phyloP scores from a whole-genome alignment of 2,888 invertebrate genomes.

The Lasius fuliginosus region DNA sequence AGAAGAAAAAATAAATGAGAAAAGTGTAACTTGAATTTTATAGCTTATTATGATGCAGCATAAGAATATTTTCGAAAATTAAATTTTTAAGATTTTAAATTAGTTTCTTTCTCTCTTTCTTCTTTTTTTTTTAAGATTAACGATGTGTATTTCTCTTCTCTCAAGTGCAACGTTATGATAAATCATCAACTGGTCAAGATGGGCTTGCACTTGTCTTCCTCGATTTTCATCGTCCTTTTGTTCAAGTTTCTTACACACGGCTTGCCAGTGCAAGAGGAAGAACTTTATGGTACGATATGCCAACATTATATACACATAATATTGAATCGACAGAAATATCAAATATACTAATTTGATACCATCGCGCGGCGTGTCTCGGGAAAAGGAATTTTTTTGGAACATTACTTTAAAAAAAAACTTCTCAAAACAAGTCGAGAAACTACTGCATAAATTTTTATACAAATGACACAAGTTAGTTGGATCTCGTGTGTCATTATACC shows the following conservation, averaged over 20 bases:
- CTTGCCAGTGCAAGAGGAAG: not conserved
- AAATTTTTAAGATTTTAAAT: not conserved
- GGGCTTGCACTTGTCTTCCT: conserved; percentile 4
- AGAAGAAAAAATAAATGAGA: not conserved
- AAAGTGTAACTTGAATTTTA: not conserved
- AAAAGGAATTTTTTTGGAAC: not conserved
- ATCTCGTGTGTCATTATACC: not conserved
- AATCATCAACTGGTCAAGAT: conserved; percentile 16
- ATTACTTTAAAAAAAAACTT: not conserved
- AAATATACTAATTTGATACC: not conserved
- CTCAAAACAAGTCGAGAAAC: not conserved
- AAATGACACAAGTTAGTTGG: not conserved
- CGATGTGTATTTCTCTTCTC: not conserved
- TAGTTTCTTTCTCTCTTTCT: not conserved
- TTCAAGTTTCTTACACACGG: not conserved
- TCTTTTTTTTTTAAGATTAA: not conserved
- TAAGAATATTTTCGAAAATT: not conserved
- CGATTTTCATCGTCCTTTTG: conserved; percentile 14
- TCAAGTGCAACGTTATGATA: not conserved
- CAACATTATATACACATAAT: not conserved
- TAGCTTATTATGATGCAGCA: not conserved
- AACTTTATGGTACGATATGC: conserved; percentile 37
- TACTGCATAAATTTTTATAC: not conserved
- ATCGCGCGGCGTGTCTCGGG: not conserved
- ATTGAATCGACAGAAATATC: not conserved